Base-by-base conservation (phyloP, 2,888 invertebrate species). In the Tipula unca region DNA sequence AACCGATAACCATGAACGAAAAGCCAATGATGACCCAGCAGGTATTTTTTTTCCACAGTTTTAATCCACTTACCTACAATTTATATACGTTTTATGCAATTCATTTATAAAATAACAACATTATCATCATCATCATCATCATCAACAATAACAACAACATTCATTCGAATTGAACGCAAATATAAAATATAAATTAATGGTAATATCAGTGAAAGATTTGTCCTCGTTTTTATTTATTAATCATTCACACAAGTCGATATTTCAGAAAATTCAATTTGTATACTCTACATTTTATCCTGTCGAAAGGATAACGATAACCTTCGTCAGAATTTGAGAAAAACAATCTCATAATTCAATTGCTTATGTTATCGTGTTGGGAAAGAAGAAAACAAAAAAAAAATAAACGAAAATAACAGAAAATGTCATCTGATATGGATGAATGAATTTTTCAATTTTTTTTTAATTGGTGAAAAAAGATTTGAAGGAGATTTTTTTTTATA, bases 251-350 rank as follows among this genome's bases (percentile, higher is more conserved):
- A 69, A 69, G 69, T 69, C 69, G 69, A 69, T 69, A 69, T 69
- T 69, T 69, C 69, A 69, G 69, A 69, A 69, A 69, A 69, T 69
- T 69, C 69, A 69, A 69, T 69, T 69, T 69, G 69, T 69, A 69
- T 10, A 69, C 69, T 69, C 69, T 25, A 69, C 25, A 69, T 69
- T 69, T 69, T 69, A 69, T 69, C 25, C 69, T 69, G 69, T 69
- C 69, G 69, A 69, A 69, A 69, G 69, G 69, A 69, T 69, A 69
- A 69, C 69, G 69, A 69, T 69, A 69, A 69, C 69, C 69, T 69
- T 69, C 69, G 25, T 69, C 69, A 69, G 69, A 25, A 69, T 69
- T 69, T 25, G 69, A 69, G 69, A 69, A 69, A 69, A 69, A 69
- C 69, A 69, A 69, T 69, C 69, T 69, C 69, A 69, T 69, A 69